Evolutionary conservation across 2,888 invertebrate species (phyloP).

Genomic region (Auanema freiburgensis): DNA sequence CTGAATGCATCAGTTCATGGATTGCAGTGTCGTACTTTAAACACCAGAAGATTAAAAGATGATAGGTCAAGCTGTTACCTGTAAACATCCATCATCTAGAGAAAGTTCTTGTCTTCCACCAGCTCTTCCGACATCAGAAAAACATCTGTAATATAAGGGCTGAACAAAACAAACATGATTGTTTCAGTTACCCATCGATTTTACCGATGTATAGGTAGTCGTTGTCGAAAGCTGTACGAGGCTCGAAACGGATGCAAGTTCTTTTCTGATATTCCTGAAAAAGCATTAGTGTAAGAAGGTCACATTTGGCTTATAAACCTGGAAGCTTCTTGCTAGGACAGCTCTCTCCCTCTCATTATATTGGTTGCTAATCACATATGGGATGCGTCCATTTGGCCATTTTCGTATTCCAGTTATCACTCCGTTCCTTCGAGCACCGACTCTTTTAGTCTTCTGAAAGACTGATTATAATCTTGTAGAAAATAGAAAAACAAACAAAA

Average conservation of each 20-base stretch:
- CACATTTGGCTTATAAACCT: conserved; percentile 19
- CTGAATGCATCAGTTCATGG: conserved; percentile 61
- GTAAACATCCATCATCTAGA: conserved; percentile 63
- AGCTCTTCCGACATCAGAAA: conserved; percentile 63
- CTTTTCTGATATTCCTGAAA: conserved; percentile 57
- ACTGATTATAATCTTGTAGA: conserved; percentile 2
- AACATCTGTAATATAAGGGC: conserved; percentile 50
- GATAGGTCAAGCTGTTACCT: conserved; percentile 20
- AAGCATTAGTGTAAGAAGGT: conserved; percentile 7
- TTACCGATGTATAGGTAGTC: conserved; percentile 64
- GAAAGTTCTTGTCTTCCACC: conserved; percentile 64
- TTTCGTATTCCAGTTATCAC: conserved; percentile 57
- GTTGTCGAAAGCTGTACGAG: conserved; percentile 52
- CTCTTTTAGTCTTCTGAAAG: conserved; percentile 13
- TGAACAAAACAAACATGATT: too few relatives aligned
- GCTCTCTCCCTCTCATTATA: conserved; percentile 62
- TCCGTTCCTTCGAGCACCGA: conserved; percentile 52
- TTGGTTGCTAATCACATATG: conserved; percentile 62
- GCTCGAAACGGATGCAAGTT: conserved; percentile 62
- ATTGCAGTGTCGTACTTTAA: conserved; percentile 63
- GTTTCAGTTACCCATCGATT: conserved; percentile 58
- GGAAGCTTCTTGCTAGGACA: conserved; percentile 61
- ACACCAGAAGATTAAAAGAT: conserved; percentile 2
- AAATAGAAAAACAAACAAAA: conserved; percentile 8
- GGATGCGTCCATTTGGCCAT: conserved; percentile 64